Evolutionary conservation across 2,797 vertebrate species (phyloP), one percentile per base, ranked within the genome.

Genomic region (Synanceia verrucosa): DNA sequence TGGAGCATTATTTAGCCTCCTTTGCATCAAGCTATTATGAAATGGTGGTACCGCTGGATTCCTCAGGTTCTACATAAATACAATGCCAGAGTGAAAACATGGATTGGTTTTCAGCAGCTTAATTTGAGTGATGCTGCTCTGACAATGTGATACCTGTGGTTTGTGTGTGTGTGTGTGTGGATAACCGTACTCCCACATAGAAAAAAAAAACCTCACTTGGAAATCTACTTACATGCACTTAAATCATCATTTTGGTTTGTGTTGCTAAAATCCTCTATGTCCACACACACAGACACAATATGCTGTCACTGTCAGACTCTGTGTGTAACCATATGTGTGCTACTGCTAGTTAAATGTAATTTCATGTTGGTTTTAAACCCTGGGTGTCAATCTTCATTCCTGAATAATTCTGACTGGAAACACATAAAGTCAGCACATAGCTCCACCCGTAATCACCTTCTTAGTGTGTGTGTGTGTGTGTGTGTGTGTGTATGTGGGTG

Each of bases 311-410:
- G 62, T 78, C 53, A 76, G 63, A 66, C 43, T 73, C 70, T 70
- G 62, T 62, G 65, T 65, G 50, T 21, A 28, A 23, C 34, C 31
- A 33, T 56, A 33, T 61, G 58, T 65, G 68, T 41, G 53, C 37
- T 63, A 85, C 88, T 78, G 78, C 68, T 82, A 82, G 81, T 88
- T 83, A 55, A 67, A 63, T 85, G 81, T 87, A 86, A 89, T 89
- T 89, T 87, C 56, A 83, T 58, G 73, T 84, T 61, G 83, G 86
- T 91, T 91, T 88, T 86, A 88, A 88, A 87, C 69, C 85, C 24
- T 43, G 66, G 66, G 75, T 87, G 85, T 92, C 87, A 90, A 37
- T 89, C 86, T 88, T 89, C 86, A 88, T 86, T 90, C 86, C 82
- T 74, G 73, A 56, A 73, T 85, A 86, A 89, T 81, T 82, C 79